A percentile compares a stretch with the other conserved stretches of the same genome.
These are phyloP conservation scores for Drosophila greeni DNA, from an alignment of 2,888 invertebrate species.

Conservation along the genomic window DNA sequence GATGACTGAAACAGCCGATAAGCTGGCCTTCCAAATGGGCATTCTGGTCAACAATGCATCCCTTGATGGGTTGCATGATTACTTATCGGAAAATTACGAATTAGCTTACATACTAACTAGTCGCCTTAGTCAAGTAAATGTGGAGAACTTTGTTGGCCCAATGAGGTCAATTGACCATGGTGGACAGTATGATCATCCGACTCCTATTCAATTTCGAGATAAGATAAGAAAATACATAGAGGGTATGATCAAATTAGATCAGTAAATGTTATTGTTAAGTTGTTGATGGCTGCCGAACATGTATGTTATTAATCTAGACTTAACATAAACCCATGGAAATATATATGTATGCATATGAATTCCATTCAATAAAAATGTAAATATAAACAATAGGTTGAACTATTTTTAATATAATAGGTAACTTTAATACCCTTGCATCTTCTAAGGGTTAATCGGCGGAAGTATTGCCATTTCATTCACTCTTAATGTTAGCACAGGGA, in stretches of 20 bases:
- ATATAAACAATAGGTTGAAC: not conserved
- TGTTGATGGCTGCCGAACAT: not conserved
- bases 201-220: constrained; percentile 24
- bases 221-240: constrained; percentile 22
- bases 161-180: constrained; percentile 12
- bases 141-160: constrained; percentile 11
- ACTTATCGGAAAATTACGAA: not conserved
- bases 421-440: not conserved
- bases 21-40: not conserved
- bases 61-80: not conserved
- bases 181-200: constrained; percentile 12
- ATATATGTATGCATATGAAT: no score
- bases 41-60: constrained; percentile 7
- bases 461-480: not conserved
- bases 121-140: constrained; percentile 12
- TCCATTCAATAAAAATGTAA: not conserved
- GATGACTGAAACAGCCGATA: not conserved
- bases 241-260: constrained; percentile 7
- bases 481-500: not conserved
- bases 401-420: not conserved
- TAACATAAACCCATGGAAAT: no score
- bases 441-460: not conserved
- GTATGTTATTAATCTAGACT: not conserved
- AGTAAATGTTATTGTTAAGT: not conserved
- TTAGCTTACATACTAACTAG: constrained; percentile 14